Base-by-base conservation (phyloP, 1,140 invertebrate species). In the Teleogryllus occipitalis region DNA sequence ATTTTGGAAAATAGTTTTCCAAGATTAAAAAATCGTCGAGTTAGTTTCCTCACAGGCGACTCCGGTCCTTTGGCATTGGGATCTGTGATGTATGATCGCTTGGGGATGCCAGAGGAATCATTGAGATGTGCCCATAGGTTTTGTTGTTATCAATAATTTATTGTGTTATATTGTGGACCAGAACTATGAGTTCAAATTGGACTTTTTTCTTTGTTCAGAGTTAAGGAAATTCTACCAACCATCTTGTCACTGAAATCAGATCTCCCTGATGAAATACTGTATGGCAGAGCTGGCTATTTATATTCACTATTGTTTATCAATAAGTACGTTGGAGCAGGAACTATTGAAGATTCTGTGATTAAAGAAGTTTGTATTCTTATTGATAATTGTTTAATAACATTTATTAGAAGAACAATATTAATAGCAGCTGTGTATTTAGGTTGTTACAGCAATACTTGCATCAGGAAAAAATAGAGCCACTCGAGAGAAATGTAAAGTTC, bases 261-360 rank as follows among this genome's bases (percentile, higher is more conserved):
- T 49, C 73, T 79, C 0, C 78, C 78, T 8, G 89, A 91, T 85
- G 91, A 92, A 82, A 74, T 90, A 7, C 83, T 92, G 10, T 90
- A 87, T 85, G 90, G 90, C 3, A 82, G 90, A 80, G 86, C 85
- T 78, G 90, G 90, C 21, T 91, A 89, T 83, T 82, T 92, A 8
- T 90, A 85, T 83, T 81, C 88, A 15, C 82, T 88, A 8, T 76
- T 87, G 7, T 87, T 85, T 79, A 82, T 87, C 0, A 83, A 85
- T 8, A 81, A 85, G 39, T 47, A 76, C n/a, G 49, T 75, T 77
- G 77, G 77, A 15, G 12, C 21, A 47, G 65, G 78, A 46, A 80
- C 78, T 7, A 81, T 82, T 47, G 77, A 80, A 14, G n/a, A 47
- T 39, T 54, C 81, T 27, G 75, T 27, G 22, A 80, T 82, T 21